phyloP scores from a whole-genome alignment of 2,888 invertebrate genomes.

The Ophion obscuratus region DNA sequence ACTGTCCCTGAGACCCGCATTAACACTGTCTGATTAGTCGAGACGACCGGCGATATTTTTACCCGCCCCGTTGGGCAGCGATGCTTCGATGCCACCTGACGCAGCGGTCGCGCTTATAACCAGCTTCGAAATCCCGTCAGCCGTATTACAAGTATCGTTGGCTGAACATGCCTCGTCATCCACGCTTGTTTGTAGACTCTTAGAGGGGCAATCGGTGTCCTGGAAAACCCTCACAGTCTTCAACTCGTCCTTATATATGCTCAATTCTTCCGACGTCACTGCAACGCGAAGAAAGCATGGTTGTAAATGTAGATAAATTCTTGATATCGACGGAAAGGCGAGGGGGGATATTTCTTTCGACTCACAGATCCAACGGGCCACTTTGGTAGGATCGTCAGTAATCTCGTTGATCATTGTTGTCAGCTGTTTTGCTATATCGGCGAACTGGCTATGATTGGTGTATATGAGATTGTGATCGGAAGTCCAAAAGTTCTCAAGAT shows the following conservation, averaged over 20 bases:
- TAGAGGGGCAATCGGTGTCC: neutral
- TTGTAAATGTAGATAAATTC: neutral
- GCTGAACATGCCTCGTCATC: no score
- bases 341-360: conserved; percentile 19
- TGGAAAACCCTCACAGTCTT: conserved; percentile 2
- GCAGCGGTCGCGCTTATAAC: no score
- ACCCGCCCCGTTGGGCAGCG: no score
- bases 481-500: no score
- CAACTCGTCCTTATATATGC: neutral
- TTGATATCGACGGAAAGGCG: neutral
- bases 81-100: no score
- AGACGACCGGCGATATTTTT: no score
- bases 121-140: no score
- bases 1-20: no score
- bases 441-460: conserved; percentile 48
- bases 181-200: neutral
- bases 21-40: no score
- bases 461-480: conserved; percentile 83
- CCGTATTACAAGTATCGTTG: no score
- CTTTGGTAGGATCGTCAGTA: conserved; percentile 71
- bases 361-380: conserved; percentile 80
- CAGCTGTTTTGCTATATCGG: conserved; percentile 60
- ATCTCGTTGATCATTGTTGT: conserved; percentile 43
- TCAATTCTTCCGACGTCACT: conserved; percentile 33
- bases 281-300: neutral